A percentile compares a stretch with the other conserved stretches of the same genome.
Evolutionary conservation across 2,113 vertebrate genomes (phyloP).

Genomic region (Dunckerocampus dactyliophorus): DNA sequence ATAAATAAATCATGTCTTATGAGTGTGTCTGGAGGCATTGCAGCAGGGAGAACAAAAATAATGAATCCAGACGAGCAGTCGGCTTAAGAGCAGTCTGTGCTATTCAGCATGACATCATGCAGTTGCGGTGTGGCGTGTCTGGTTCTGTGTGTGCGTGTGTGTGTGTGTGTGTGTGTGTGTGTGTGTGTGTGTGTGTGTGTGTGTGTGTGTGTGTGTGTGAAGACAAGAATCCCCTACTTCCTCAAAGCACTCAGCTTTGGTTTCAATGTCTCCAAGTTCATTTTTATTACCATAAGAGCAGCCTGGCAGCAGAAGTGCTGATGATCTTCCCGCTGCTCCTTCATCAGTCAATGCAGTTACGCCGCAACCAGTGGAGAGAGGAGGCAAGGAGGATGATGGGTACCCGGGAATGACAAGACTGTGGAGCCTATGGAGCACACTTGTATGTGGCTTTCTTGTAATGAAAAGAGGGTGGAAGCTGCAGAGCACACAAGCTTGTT

Average conservation of each 20-base stretch:
- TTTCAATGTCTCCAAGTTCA: conserved; percentile 41
- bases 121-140: conserved; percentile 20
- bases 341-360: conserved; percentile 55
- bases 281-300: conserved; percentile 49
- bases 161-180: too few relatives aligned
- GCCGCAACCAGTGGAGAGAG: conserved; percentile 26
- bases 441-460: neutral
- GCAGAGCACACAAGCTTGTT: conserved; percentile 28
- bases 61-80: conserved; percentile 27
- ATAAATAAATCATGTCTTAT: neutral
- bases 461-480: conserved; percentile 9
- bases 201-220: conserved; percentile 19
- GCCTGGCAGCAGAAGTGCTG: conserved; percentile 63
- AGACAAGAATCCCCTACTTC: conserved; percentile 12
- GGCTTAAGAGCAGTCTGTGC: conserved; percentile 19
- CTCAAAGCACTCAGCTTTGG: conserved; percentile 36
- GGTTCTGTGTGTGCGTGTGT: conserved; percentile 17
- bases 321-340: conserved; percentile 41
- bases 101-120: conserved; percentile 44
- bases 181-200: conserved; percentile 9
- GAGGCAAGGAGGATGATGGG: conserved; percentile 6
- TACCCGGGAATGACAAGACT: neutral
- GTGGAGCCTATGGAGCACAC: neutral
- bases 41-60: conserved; percentile 11
- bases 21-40: neutral